phyloP scores from a whole-genome alignment of 1,140 invertebrate genomes.

The Ganaspis sp. region DNA sequence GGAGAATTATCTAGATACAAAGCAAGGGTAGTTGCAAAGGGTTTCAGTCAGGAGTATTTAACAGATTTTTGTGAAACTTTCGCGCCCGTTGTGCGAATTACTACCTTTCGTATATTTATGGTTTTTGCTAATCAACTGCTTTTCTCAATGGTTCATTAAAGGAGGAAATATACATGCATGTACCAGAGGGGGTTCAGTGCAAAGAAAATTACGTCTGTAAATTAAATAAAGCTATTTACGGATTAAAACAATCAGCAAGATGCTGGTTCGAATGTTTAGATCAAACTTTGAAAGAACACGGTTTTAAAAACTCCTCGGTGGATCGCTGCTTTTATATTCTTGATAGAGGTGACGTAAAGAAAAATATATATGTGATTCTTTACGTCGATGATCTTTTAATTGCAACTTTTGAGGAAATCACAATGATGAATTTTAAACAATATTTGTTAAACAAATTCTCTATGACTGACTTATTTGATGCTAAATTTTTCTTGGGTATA shows the following conservation, averaged over 20 bases:
- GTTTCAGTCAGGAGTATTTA: slow-evolving; percentile 66
- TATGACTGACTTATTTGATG: slow-evolving; percentile 42
- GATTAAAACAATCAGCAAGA: slow-evolving; percentile 69
- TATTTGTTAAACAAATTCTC: slow-evolving; percentile 50
- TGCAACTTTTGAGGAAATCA: slow-evolving; percentile 46
- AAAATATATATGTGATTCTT: slow-evolving; percentile 37
- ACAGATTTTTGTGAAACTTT: slow-evolving; percentile 67
- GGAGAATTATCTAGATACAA: slow-evolving; percentile 56
- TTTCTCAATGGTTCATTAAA: slow-evolving; percentile 67
- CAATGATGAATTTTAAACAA: slow-evolving; percentile 51
- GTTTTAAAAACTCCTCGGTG: slow-evolving; percentile 56
- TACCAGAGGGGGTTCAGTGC: slow-evolving; percentile 63
- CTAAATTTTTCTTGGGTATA: slow-evolving; percentile 54
- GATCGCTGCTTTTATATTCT: slow-evolving; percentile 58
- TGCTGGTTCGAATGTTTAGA: slow-evolving; percentile 62
- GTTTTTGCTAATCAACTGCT: slow-evolving; percentile 72
- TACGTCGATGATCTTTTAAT: slow-evolving; percentile 62
- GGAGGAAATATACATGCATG: slow-evolving; percentile 66
- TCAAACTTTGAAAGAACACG: slow-evolving; percentile 49
- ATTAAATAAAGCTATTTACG: slow-evolving; percentile 71
- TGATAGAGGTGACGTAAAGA: slow-evolving; percentile 52
- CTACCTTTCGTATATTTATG: slow-evolving; percentile 60
- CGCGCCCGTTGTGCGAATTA: slow-evolving; percentile 55
- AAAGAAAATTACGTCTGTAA: slow-evolving; percentile 55
- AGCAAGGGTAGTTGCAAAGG: slow-evolving; percentile 71